Base-by-base conservation (phyloP, 1,140 invertebrate species). In the Lepidurus arcticus region DNA sequence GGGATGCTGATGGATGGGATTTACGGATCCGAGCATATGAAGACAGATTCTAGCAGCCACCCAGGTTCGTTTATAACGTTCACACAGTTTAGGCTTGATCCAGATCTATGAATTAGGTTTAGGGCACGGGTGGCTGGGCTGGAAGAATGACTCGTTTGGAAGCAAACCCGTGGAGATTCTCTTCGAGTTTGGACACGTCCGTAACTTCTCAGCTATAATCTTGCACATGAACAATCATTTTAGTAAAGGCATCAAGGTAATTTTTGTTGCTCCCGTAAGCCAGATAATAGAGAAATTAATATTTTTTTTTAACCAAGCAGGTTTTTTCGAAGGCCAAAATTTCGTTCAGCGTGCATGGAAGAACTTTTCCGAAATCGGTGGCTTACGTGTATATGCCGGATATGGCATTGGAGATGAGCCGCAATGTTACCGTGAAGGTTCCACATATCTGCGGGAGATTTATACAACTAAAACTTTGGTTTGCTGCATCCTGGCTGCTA, bases 101-200 rank as follows among this genome's bases (percentile, higher is more conserved):
- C 16, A 65, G 53, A 65, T 13, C 13, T n/a, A 21, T 65, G 53
- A 65, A 11, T 65, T 65, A 65, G 53, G 16, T 1, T 21, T 65
- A 89, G 91, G 91, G 44, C 91, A 90, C 74, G 91, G 91, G 53
- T 94, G 93, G 93, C 87, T 94, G 10, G 92, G 91, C 1, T 94
- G 93, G 93, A 89, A 88, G 82, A 91, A 91, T 82, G 89, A 91
- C 76, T 86, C 85, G 5, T 85, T 87, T 78, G 82, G 82, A 7
- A 83, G 85, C 42, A 85, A 87, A 76, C 88, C 85, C 81, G 83
- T 89, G 44, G 89, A 90, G 81, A 84, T 91, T 42, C 80, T 88
- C 24, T 92, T 93, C 84, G 86, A 91, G 81, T 93, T 93, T 84
- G 89, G 91, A 77, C 84, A 86, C 79, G 82, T 89, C 16, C 86